Base-by-base conservation (phyloP, 2,888 invertebrate genomes). In the Nephrocerus scutellatus region DNA sequence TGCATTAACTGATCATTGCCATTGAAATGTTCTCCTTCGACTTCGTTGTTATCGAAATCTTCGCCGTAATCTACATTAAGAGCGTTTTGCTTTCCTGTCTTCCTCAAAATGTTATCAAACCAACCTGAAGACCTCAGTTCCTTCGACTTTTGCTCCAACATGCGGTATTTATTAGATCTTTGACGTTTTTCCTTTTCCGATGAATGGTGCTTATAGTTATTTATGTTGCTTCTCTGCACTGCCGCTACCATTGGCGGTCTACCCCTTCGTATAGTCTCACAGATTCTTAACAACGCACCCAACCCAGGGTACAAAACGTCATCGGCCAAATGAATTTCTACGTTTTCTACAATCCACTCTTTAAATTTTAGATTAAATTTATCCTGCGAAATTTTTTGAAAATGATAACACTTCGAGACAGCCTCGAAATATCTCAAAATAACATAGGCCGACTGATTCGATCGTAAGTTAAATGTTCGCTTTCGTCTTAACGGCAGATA, bases 251-350 rank as follows among this genome's bases (percentile, higher is more conserved):
- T 15, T 13, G 30, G 16, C 3, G 4, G 36, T 10, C 12, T 36
- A 14, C 29, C 39, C 22, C 12, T 36, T 23, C 23, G 54, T 14
- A 61, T 31, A 10, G 55, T 51, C 42, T 63, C 60, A 6, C 55
- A 43, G 28, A 68, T 51, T 41, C 63, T 53, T 10, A 68, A 37
- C 1, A 62, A 43, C 2, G 58, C 65, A 1, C 67, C 68, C 3
- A 68, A 43, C 0, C 66, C 66, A 1, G 68, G 68, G 52, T 68
- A 68, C 31, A 68, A 58, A 14, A 53, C 31, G 2, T 62, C 60
- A 46, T 67, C 66, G 3, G 46, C 44, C 16, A 66, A 53, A 50
- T 65, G 65, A 26, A 50, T 31, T 21, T 59, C 50, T 2, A 68
- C 33, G 13, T 54, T 58, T 13, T 63, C 57, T 4, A 52, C 28